Evolutionary conservation across 37 sponge, comb jelly and placozoan species (phyloP), one percentile per base, ranked within the genome.

Genomic region (Lycopodina hypogea): DNA sequence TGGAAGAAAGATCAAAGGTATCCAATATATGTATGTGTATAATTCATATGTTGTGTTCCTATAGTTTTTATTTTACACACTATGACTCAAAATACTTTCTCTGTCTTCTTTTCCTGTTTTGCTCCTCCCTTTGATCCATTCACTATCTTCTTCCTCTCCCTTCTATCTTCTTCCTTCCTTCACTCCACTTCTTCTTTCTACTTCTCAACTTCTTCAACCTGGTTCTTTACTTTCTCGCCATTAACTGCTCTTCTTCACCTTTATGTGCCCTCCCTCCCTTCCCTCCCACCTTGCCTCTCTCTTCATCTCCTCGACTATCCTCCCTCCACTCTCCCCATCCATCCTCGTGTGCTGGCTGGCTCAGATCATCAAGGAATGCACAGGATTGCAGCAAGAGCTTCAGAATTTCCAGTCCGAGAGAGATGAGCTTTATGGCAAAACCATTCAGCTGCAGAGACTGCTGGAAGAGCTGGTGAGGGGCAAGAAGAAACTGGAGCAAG

Each of bases 1-100:
- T 84, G 21, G 84, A 84, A 9, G 84, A 84, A 28, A 76, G 84
- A 34, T 58, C 84, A 69, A 84, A 84, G 77, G 84, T 76, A 24
- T 12, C 48, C 66, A 82, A 74, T 34, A 12, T 1, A 28, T 19
- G 6, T 42, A 48, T 68, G 37, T 68, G 69, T 26, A 23, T 62
- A 26, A 26, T 62, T 62, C 63, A n/a, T n/a, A 53, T 53, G 55
- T 19, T 19, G 17, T 19, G 12, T 19, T 12, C 12, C 55, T 53
- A 19, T 53, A 19, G 12, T 17, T 19, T 19, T 19, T 17, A 19
- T 53, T 53, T 53, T 53, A 53, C 12, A 53, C 17, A 19, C 17
- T 19, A 12, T 53, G 17, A 19, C 17, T 19, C 17, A 53, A 53
- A 53, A 53, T 53, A 53, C 55, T 19, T 17, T 53, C 12, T 53